Evolutionary conservation across 2,113 vertebrate species (phyloP).

Genomic region (Melanerpes aurifrons): DNA sequence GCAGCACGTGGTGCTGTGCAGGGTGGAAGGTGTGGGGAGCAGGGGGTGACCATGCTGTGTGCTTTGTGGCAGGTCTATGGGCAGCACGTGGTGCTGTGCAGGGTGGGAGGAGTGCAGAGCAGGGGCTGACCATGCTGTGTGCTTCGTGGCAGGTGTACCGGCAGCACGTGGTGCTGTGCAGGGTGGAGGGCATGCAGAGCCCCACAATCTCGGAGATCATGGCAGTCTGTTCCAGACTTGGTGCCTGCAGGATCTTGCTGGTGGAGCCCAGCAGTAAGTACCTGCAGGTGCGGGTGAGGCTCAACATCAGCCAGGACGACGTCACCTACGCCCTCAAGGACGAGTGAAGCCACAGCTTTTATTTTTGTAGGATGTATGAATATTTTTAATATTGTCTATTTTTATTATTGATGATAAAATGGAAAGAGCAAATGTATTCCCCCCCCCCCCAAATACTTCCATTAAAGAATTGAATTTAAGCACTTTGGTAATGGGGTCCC

Average conservation of each 20-base stretch:
- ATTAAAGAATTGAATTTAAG: background rate
- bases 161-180: slow-evolving; percentile 88
- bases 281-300: slow-evolving; percentile 84
- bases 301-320: slow-evolving; percentile 92
- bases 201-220: slow-evolving; percentile 84
- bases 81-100: too few relatives aligned
- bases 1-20: too few relatives aligned
- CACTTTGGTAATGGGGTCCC: background rate
- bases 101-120: too few relatives aligned
- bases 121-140: too few relatives aligned
- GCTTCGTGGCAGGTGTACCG: slow-evolving; percentile 80
- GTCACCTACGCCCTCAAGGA: slow-evolving; percentile 88
- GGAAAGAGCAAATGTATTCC: background rate
- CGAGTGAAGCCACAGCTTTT: slow-evolving; percentile 63
- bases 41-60: too few relatives aligned
- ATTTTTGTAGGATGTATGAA: background rate
- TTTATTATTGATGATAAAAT: background rate
- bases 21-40: too few relatives aligned
- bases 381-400: slow-evolving; percentile 4
- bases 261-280: slow-evolving; percentile 85
- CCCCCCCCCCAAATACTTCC: background rate
- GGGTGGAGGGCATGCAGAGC: slow-evolving; percentile 88
- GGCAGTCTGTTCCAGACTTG: slow-evolving; percentile 84
- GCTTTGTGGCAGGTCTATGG: too few relatives aligned
- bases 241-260: slow-evolving; percentile 87